Evolutionary conservation across 2,888 invertebrate genomes (phyloP), one percentile per base, ranked within the genome.

Genomic region (Blera fallax): DNA sequence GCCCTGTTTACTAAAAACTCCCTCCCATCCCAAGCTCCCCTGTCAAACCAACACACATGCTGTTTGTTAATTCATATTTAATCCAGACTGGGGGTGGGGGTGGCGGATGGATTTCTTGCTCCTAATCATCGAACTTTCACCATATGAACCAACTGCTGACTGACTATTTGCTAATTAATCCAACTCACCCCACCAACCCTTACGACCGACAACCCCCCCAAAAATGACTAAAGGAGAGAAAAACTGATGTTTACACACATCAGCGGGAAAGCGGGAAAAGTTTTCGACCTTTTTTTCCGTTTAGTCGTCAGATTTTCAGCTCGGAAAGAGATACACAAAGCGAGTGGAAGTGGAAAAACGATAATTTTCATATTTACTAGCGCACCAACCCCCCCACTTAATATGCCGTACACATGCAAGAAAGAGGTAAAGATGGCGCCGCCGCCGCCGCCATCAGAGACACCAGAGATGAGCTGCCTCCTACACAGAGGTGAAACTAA

Each of bases 141-240:
- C 65, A 70, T 67, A 32, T 11, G 45, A 70, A 60, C 74, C 62
- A 56, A 60, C 84, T 76, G 84, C 72, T 64, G 72, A 72, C 83
- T 83, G 74, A 84, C 79, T 84, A 79, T 84, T 84, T 84, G 79
- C 79, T 84, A 84, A 84, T 84, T 79, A 84, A 84, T 62, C 50
- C 52, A 29, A 50, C 58, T 18, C 50, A 10, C 69, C 45, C 18
- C n/a, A 21, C 52, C 8, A 24, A 8, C 43, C 2, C 24, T 24
- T n/a, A n/a, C n/a, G n/a, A 40, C 21, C 21, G 14, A 10, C 34
- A 8, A 8, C 24, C 52, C 18, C 16, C 7, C 3, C 21, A 50
- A 29, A 21, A 37, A 37, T 1, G 3, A n/a, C 3, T 3, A 14
- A 3, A 3, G n/a, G 16, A 40, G 37, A 29, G 45, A 48, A 60